These are phyloP conservation scores for Pristionchus arcanus DNA, from an alignment of 2,888 invertebrate genomes.

Conservation along the genomic window DNA sequence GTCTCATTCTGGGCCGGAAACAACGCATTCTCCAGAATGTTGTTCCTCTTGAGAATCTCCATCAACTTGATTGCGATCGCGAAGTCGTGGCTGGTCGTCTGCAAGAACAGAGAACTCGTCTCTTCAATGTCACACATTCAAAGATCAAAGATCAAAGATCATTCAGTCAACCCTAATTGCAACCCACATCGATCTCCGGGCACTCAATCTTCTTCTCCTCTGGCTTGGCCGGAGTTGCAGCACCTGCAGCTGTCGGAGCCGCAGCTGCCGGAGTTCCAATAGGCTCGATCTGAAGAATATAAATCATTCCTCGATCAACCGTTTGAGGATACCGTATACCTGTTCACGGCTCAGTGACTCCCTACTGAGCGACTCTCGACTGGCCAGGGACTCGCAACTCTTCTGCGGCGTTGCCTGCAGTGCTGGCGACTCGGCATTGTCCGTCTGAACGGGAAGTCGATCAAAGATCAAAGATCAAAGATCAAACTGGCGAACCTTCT, in stretches of 20 bases:
- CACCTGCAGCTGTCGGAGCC: no score
- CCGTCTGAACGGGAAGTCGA: not conserved
- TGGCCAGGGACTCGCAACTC: not conserved
- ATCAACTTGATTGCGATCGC: slow-evolving; percentile 10
- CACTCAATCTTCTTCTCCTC: slow-evolving; percentile 31
- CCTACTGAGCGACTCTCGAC: not conserved
- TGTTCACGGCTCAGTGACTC: not conserved
- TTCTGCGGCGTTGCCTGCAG: not conserved
- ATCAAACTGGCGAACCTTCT: not conserved
- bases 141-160: not conserved
- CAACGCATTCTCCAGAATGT: slow-evolving; percentile 45
- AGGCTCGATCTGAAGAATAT: not conserved
- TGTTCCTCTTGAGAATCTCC: slow-evolving; percentile 51
- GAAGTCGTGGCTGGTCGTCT: slow-evolving; percentile 13
- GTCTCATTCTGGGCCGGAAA: slow-evolving; percentile 40
- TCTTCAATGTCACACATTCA: no score
- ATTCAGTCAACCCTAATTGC: no score
- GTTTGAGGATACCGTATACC: not conserved
- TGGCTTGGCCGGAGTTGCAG: not conserved
- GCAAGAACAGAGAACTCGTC: no score
- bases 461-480: not conserved
- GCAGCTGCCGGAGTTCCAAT: not conserved
- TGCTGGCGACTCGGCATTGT: not conserved
- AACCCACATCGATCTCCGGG: slow-evolving; percentile 37
- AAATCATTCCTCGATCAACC: not conserved